phyloP scores from a whole-genome alignment of 2,888 invertebrate genomes.

The Seira ritae region DNA sequence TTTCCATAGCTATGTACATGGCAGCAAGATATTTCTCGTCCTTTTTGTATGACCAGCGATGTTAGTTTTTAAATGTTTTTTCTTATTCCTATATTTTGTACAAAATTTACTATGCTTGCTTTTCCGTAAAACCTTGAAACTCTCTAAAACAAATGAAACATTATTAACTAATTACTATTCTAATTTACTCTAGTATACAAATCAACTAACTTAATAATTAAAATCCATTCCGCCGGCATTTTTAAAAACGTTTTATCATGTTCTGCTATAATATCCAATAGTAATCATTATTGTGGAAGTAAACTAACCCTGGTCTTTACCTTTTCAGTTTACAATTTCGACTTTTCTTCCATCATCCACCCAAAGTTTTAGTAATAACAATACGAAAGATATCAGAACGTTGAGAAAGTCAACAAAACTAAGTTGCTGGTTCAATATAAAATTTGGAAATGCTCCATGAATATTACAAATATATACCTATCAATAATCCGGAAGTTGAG shows the following conservation, averaged over 20 bases:
- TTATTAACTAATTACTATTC: background rate
- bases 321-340: background rate
- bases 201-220: background rate
- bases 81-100: background rate
- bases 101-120: background rate
- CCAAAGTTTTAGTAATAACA: background rate
- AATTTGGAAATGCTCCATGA: too few species aligned
- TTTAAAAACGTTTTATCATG: background rate
- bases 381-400: too few species aligned
- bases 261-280: background rate
- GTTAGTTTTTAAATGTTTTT: background rate
- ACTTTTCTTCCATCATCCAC: background rate
- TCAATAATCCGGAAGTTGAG: too few species aligned
- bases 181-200: background rate
- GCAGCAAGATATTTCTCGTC: too few species aligned
- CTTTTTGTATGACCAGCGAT: too few species aligned
- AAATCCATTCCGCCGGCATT: background rate
- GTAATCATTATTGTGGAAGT: background rate
- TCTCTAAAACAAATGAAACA: background rate
- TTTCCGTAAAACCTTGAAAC: conserved; percentile 3
- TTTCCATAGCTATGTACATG: too few species aligned
- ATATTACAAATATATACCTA: too few species aligned
- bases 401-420: conserved; percentile 9
- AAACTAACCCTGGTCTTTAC: background rate
- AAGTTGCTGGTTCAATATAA: background rate